Evolutionary conservation across 2,888 invertebrate genomes (phyloP), one percentile per base, ranked within the genome.

Genomic region (Elysia crispata): DNA sequence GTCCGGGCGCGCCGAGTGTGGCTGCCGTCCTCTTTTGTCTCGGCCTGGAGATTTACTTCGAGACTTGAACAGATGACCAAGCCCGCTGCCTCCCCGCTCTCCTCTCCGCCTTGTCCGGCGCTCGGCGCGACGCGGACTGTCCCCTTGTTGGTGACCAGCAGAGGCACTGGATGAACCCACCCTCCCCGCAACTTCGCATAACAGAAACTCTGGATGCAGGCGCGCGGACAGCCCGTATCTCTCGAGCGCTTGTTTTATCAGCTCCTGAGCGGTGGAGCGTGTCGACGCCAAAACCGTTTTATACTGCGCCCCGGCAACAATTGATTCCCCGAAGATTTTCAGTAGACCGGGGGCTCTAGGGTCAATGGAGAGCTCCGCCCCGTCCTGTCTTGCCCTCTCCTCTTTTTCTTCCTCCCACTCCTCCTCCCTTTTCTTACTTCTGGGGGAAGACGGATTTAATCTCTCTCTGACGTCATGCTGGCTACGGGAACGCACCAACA

Each of bases 251-350:
- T 91, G 89, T 78, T 89, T 90, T 41, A 90, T 87, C 20, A 91
- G 84, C 77, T 90, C 90, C 69, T 83, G 82, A 15, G 88, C 88
- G 13, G 89, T 90, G 49, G 90, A 90, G 31, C 88, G 82, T 31
- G 85, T 85, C 6, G 89, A 87, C 8, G 90, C 90, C 25, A 90
- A 79, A 15, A 90, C 90, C 80, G 90, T 90, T 84, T 90, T 90
- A 82, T 90, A 90, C 72, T 88, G 86, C 11, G 89, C 88, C 15
- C 90, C 90, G 6, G 87, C 89, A 66, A 86, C 78, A 41, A 90
- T 84, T 18, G 88, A 87, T 69, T 88, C 89, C 18, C 90, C 90
- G 80, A 89, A 90, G 64, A 90, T 85, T 82, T 89, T 89, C 30
- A 90, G 81, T 1, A 90, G 87, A 0, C 90, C 90, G 0, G 90